Evolutionary conservation across 2,888 invertebrate species (phyloP).

Genomic region (Anagyrus pseudococci): DNA sequence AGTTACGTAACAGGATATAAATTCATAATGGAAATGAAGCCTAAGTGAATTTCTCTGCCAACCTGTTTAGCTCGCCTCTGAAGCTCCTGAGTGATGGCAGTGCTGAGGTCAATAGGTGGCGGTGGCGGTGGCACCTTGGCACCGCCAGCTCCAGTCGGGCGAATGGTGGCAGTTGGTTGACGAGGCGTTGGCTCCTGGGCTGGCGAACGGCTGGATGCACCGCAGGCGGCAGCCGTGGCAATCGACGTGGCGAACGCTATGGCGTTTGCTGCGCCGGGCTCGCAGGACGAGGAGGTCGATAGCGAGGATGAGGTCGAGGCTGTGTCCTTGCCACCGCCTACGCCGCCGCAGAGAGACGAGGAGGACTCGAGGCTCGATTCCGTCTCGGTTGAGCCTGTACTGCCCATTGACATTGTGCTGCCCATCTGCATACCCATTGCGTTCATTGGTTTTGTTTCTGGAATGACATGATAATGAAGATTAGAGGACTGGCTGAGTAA

Average conservation of each 20-base stretch:
- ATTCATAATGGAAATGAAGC: neutral
- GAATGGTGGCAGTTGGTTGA: neutral
- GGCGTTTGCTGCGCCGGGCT: slow-evolving; percentile 44
- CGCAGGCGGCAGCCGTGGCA: slow-evolving; percentile 47
- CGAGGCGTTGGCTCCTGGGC: slow-evolving; percentile 3
- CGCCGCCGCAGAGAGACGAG: too few species aligned
- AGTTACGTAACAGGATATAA: neutral
- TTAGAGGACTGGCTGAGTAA: too few species aligned
- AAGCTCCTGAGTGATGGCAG: slow-evolving; percentile 75
- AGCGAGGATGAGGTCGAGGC: slow-evolving; percentile 57
- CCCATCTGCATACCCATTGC: slow-evolving; percentile 60
- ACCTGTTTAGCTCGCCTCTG: slow-evolving; percentile 73
- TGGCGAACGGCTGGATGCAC: slow-evolving; percentile 46
- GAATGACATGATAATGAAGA: too few species aligned
- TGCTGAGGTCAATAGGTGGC: slow-evolving; percentile 66
- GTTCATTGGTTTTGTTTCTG: slow-evolving; percentile 58
- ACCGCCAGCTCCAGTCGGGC: neutral
- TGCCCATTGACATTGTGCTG: slow-evolving; percentile 60
- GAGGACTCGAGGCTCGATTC: slow-evolving; percentile 59
- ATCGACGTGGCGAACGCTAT: slow-evolving; percentile 45
- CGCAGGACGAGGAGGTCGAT: slow-evolving; percentile 59
- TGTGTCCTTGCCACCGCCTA: slow-evolving; percentile 57
- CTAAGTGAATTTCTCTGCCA: slow-evolving; percentile 18
- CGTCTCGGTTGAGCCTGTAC: slow-evolving; percentile 59
- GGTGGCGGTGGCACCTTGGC: slow-evolving; percentile 43